Base-by-base conservation (phyloP, 2,797 vertebrate genomes). In the Siniperca undulata region DNA sequence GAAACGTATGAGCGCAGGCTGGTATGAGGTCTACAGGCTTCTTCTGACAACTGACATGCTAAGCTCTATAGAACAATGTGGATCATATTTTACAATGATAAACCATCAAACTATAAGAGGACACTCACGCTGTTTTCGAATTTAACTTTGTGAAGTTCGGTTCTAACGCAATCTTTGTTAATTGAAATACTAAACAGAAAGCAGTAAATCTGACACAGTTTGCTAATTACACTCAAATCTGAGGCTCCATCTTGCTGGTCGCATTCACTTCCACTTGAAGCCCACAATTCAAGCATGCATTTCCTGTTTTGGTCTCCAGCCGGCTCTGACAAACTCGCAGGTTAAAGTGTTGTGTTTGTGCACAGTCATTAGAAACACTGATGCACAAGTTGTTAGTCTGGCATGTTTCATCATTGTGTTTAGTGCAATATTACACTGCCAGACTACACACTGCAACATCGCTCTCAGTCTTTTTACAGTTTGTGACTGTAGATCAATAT, bases 51-150 rank as follows among this genome's bases (percentile, higher is more conserved):
- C 70, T 75, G 72, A 79, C 74, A 70, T 4, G 55, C 55, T 83
- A 66, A 86, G 79, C 81, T 79, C 64, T 61, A 3, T 5, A 34
- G 55, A 68, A 85, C 68, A 72, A 70, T 7, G 34, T 56, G 56
- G 73, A 74, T 77, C 20, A 83, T 68, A 71, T 79, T 79, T 88
- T 62, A 74, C 62, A 24, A 24, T 8, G 36, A 62, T 56, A 82
- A 76, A n/a, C 64, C n/a, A 53, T 81, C 17, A 77, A 83, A 75
- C 22, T 8, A 24, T 8, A 0, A 52, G 16, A 78, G 64, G 40
- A 74, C 10, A 67, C 60, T 46, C 4, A 0, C 3, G 30, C 58
- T 40, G n/a, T 53, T 0, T 34, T 72, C 24, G 19, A 7, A 42
- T 36, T 4, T 20, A 46, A 67, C 48, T 17, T 65, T 0, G 20